These are phyloP conservation scores for Vanacampus margaritifer DNA, from an alignment of 2,113 vertebrate species.

Conservation along the genomic window DNA sequence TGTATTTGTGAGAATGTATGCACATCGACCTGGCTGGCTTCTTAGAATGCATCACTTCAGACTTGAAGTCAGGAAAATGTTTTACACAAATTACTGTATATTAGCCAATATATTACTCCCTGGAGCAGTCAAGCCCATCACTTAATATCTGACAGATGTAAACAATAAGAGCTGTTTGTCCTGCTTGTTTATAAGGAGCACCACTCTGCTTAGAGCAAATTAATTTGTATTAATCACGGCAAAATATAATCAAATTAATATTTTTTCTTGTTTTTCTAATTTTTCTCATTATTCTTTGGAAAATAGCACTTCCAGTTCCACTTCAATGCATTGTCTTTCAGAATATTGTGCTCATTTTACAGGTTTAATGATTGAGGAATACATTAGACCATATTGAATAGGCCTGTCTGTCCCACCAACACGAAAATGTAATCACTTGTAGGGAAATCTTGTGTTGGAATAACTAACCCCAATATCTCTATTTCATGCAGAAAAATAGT, in stretches of 20 bases:
- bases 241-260: slow-evolving; percentile 72
- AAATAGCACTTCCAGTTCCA: slow-evolving; percentile 42
- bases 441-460: slow-evolving; percentile 4
- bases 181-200: slow-evolving; percentile 50
- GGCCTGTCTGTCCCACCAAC: neutral
- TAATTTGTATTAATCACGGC: slow-evolving; percentile 59
- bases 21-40: neutral
- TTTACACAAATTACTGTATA: slow-evolving; percentile 61
- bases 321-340: slow-evolving; percentile 8
- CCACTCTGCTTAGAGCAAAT: slow-evolving; percentile 49
- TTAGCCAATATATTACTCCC: slow-evolving; percentile 49
- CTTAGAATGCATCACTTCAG: slow-evolving; percentile 31
- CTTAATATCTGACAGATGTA: slow-evolving; percentile 49
- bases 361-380: slow-evolving; percentile 25
- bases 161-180: slow-evolving; percentile 42
- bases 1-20: neutral
- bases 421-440: slow-evolving; percentile 2
- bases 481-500: slow-evolving; percentile 25
- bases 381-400: neutral
- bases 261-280: slow-evolving; percentile 6
- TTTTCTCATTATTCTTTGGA: slow-evolving; percentile 43
- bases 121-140: slow-evolving; percentile 46
- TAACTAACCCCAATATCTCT: slow-evolving; percentile 22
- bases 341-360: slow-evolving; percentile 39
- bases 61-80: slow-evolving; percentile 39